phyloP scores from a whole-genome alignment of 2,797 vertebrate genomes.

The Salmo trutta region DNA sequence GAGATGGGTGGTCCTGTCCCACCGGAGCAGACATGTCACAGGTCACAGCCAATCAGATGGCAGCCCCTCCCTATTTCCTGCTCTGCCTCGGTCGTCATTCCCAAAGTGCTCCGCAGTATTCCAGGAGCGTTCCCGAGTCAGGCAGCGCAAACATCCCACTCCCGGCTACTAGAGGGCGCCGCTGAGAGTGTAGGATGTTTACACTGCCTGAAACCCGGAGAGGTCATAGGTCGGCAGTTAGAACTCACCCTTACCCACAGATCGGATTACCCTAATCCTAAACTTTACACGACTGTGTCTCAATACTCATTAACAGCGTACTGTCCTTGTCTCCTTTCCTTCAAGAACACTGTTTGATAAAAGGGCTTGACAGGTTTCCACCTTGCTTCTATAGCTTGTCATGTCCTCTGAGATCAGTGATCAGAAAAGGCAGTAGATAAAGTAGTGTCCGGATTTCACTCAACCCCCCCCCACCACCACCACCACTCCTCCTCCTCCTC shows the following conservation, averaged over 20 bases:
- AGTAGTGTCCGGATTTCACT: conserved; percentile 21
- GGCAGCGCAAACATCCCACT: conserved; percentile 97
- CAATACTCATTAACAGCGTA: background rate
- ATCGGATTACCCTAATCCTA: background rate
- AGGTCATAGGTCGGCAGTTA: conserved; percentile 49
- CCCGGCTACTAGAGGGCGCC: conserved; percentile 89
- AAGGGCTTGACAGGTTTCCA: background rate
- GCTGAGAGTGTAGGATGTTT: conserved; percentile 99
- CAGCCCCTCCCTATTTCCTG: conserved; percentile 64
- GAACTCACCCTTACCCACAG: background rate
- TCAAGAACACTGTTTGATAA: background rate
- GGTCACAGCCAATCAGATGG: conserved; percentile 57
- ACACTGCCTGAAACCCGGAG: conserved; percentile 88
- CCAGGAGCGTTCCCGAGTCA: conserved; percentile 78
- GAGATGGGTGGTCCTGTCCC: conserved; percentile 29
- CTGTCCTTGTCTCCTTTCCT: background rate
- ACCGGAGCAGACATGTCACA: conserved; percentile 49
- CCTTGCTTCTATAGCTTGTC: background rate
- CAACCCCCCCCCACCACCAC: background rate
- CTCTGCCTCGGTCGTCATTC: conserved; percentile 47
- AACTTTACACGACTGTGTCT: background rate
- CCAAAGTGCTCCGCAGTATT: conserved; percentile 16
- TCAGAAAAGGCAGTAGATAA: conserved; percentile 1
- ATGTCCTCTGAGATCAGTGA: background rate
- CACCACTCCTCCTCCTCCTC: too few species aligned